Evolutionary conservation across 2,113 vertebrate genomes (phyloP), one percentile per base, ranked within the genome.

Genomic region (Notarius quadriscutis): DNA sequence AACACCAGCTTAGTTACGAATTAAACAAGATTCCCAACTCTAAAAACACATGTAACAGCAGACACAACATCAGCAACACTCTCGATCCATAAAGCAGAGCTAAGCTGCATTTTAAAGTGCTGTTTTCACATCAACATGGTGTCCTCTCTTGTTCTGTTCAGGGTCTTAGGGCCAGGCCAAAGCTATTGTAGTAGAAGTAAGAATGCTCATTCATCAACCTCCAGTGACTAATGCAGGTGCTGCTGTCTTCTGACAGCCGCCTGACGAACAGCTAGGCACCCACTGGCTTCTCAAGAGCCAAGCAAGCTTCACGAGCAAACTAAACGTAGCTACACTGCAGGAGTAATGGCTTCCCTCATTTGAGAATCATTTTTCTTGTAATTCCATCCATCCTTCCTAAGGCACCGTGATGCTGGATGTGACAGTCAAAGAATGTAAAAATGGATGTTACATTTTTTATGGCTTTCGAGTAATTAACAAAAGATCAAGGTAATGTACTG

Each of bases 191-290:
- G 25, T 69, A 25, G 86, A 79, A 77, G 55, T 67, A 81, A 58
- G 58, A 58, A 9, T 7, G 65, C 58, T 82, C 88, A 27, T 89
- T 87, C 86, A 89, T 89, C 88, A 87, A 55, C 71, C 30, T 41
- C 69, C 69, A 74, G 69, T 86, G 87, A 90, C 57, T 17, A 86
- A 88, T 88, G 81, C 41, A 63, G 53, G 72, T 62, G 77, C 72
- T 15, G 53, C 80, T 65, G 20, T 14, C 57, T 78, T 84, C 80
- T 84, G 86, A 86, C 84, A 80, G 86, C 72, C 72, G n/a, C 27
- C 53, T 53, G 53, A 87, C 86, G 30, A 89, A 60, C 10, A 41
- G 51, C 62, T 57, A 74, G 81, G 81, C 81, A 71, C 65, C 53
- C 30, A 30, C 50, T n/a, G 27, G 0, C 53, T 62, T 69, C 86